These are phyloP conservation scores for Acleris holmiana DNA, from an alignment of 2,888 invertebrate genomes.

Conservation along the genomic window DNA sequence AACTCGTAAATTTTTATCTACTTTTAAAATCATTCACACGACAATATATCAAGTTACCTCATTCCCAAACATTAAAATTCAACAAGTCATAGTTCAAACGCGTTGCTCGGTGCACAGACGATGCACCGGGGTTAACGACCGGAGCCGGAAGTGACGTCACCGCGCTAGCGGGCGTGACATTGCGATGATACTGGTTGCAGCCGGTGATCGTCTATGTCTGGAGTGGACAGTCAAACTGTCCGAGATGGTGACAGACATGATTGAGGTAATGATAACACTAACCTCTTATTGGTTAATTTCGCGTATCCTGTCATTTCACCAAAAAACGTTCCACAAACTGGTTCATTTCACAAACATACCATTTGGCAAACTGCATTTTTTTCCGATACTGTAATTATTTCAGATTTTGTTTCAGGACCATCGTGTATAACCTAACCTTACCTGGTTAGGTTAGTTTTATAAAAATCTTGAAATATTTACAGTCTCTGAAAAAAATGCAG, in stretches of 20 bases:
- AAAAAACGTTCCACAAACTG: too few species aligned
- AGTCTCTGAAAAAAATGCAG: too few species aligned
- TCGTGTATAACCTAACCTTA: too few species aligned
- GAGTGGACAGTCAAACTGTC: background rate
- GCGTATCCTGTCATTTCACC: too few species aligned
- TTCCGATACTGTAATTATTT: too few species aligned
- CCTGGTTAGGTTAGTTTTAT: too few species aligned
- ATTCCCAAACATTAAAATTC: conserved; percentile 9
- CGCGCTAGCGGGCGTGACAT: conserved; percentile 26
- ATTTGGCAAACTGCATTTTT: too few species aligned
- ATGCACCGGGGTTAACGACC: conserved; percentile 30
- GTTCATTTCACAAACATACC: too few species aligned
- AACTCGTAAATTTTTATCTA: conserved; percentile 9
- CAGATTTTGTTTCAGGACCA: too few species aligned
- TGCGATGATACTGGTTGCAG: conserved; percentile 12
- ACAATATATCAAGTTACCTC: conserved; percentile 6
- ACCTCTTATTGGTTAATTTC: too few species aligned
- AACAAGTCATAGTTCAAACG: conserved; percentile 5
- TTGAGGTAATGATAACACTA: too few species aligned
- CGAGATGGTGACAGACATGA: background rate
- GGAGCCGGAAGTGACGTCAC: conserved; percentile 35
- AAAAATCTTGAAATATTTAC: too few species aligned
- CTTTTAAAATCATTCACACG: conserved; percentile 6
- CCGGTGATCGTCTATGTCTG: background rate
- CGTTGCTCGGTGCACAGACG: conserved; percentile 27